Conservation (phyloP, 2,113 vertebrate genomes). For the Morone chrysops region DNA sequence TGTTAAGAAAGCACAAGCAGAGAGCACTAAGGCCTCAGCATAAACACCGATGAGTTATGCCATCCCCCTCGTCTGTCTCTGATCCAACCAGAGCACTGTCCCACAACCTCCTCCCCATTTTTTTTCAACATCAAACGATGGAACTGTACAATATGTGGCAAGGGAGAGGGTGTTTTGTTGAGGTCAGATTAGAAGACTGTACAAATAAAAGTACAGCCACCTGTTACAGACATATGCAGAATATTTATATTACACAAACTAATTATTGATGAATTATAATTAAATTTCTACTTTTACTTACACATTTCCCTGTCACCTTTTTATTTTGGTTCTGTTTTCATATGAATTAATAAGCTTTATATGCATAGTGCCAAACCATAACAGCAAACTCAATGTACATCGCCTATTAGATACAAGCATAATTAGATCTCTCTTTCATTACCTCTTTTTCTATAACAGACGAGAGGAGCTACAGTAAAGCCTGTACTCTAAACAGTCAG, state of each 20-base stretch:
- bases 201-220: constrained; percentile 17
- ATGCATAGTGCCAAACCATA: background rate
- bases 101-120: background rate
- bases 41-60: constrained; percentile 76
- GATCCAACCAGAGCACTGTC: constrained; percentile 15
- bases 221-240: too few species aligned
- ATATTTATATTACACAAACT: too few species aligned
- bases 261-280: background rate
- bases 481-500: background rate
- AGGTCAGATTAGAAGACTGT: background rate
- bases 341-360: background rate
- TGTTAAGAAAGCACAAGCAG: constrained; percentile 32
- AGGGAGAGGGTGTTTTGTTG: background rate
- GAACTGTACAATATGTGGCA: constrained; percentile 5
- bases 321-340: background rate
- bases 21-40: constrained; percentile 42
- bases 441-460: background rate
- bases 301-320: background rate
- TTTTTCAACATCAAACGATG: constrained; percentile 26
- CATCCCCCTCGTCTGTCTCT: constrained; percentile 18
- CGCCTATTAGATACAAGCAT: background rate
- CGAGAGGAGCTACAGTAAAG: background rate
- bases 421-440: background rate
- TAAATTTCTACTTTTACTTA: background rate
- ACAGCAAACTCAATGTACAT: background rate